phyloP scores from a whole-genome alignment of 2,797 vertebrate genomes.

The Pseudocheirus occidentalis region DNA sequence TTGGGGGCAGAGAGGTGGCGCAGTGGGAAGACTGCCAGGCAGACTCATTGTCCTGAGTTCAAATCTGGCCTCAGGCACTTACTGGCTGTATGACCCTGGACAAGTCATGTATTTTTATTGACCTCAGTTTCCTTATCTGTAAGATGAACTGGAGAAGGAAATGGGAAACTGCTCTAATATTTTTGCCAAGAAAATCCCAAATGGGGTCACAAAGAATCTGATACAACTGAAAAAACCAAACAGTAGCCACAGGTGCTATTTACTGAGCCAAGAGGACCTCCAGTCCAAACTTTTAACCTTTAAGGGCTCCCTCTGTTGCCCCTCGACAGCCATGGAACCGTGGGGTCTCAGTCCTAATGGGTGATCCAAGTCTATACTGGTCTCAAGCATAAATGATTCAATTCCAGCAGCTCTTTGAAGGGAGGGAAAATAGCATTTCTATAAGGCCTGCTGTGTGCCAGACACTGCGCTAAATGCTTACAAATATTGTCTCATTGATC shows the following conservation, averaged over 20 bases:
- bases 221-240: neutral
- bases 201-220: neutral
- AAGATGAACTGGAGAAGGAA: neutral
- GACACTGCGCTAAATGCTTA: neutral
- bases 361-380: neutral
- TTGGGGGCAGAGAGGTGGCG: neutral
- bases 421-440: neutral
- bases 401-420: neutral
- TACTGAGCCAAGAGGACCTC: neutral
- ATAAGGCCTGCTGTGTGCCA: neutral
- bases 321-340: neutral
- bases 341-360: neutral
- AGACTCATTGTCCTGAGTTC: neutral
- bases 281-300: neutral
- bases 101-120: neutral
- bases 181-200: neutral
- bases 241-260: neutral
- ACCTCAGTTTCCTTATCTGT: neutral
- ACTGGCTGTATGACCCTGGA: neutral
- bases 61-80: neutral
- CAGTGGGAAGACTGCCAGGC: neutral
- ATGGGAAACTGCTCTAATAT: neutral
- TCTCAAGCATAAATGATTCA: neutral
- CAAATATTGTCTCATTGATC: neutral
- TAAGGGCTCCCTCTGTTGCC: rapidly evolving